Conservation (phyloP, 2,888 invertebrate genomes). For the Euzophera pinguis region DNA sequence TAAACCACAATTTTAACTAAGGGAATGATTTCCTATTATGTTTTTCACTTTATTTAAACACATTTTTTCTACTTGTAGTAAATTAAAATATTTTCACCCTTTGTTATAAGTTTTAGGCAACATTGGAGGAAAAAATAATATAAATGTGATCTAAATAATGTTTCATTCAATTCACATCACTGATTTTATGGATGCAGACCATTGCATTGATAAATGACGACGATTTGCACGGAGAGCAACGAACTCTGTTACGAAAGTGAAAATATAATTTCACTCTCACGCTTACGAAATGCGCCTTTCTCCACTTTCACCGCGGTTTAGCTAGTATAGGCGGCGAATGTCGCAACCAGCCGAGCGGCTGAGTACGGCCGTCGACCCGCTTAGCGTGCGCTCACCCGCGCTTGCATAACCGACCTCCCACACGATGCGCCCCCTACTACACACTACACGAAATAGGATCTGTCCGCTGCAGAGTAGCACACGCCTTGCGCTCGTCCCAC, state of each 20-base stretch:
- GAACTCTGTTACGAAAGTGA: conserved; percentile 73
- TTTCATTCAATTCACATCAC: neutral
- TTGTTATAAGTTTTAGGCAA: no score
- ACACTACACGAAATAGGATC: conserved; percentile 63
- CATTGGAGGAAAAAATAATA: neutral
- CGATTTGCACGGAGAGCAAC: conserved; percentile 43
- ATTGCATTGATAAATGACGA: neutral
- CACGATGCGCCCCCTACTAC: conserved; percentile 36
- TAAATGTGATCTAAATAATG: neutral
- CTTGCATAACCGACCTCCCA: conserved; percentile 75
- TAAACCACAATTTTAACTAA: no score
- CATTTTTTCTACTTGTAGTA: no score
- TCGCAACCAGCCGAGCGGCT: conserved; percentile 53
- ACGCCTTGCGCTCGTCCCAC: conserved; percentile 45
- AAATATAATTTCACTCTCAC: conserved; percentile 76
- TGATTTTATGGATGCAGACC: neutral
- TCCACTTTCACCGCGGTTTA: conserved; percentile 70
- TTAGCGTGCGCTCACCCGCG: conserved; percentile 83
- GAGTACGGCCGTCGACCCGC: conserved; percentile 83
- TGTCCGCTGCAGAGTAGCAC: conserved; percentile 42
- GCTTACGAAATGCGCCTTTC: conserved; percentile 78
- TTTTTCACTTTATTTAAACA: no score
- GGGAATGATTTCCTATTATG: no score
- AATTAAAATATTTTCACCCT: no score
- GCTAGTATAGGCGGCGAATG: conserved; percentile 39